A percentile compares a stretch with the other conserved stretches of the same genome.
These are phyloP conservation scores for Anguilla japonica DNA, from an alignment of 2,113 vertebrate genomes.

Conservation along the genomic window DNA sequence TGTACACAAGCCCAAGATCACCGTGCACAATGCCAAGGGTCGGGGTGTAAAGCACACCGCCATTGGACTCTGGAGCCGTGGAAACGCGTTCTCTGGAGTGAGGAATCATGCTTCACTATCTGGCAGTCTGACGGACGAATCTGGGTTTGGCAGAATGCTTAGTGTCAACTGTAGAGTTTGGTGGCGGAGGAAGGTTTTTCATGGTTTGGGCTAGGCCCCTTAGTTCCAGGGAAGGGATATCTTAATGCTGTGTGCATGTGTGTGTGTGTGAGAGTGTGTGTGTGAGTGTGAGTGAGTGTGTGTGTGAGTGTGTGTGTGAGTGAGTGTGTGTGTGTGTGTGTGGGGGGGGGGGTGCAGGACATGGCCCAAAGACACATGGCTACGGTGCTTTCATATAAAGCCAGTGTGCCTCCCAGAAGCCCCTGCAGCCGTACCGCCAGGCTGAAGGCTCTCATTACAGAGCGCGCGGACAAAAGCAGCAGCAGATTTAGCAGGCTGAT, in stretches of 20 bases:
- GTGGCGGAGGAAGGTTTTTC: no score
- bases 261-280: not conserved
- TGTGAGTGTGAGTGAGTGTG: not conserved
- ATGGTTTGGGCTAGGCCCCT: no score
- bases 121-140: no score
- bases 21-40: no score
- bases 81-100: no score
- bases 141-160: no score
- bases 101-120: no score
- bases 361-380: constrained; percentile 95
- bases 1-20: no score
- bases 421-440: constrained; percentile 87
- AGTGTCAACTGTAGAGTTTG: no score
- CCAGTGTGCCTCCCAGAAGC: constrained; percentile 84
- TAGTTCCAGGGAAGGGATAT: no score
- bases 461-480: constrained; percentile 96
- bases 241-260: constrained; percentile 26
- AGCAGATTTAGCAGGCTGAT: constrained; percentile 98
- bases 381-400: constrained; percentile 88
- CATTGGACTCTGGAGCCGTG: no score
- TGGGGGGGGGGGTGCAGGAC: constrained; percentile 83
- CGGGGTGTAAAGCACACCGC: no score
- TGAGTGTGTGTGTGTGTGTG: constrained; percentile 73
- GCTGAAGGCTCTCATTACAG: constrained; percentile 98
- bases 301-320: not conserved